phyloP scores from a whole-genome alignment of 1,140 invertebrate genomes.

The Eurytemora carolleeae region DNA sequence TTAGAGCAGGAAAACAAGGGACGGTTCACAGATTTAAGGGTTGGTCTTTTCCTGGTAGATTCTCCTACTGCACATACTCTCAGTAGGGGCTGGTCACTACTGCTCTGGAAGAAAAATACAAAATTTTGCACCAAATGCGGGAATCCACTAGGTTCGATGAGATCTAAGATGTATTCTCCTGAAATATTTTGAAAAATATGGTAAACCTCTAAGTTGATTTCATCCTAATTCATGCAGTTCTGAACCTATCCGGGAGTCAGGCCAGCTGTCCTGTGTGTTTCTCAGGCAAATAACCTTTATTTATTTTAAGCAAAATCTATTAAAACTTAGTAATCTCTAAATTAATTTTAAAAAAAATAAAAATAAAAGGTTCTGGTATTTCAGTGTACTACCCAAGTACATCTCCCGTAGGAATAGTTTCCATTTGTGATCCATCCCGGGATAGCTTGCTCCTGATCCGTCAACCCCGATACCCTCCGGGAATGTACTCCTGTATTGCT shows the following conservation, averaged over 20 bases:
- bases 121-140: constrained; percentile 31
- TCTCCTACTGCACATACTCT: not conserved
- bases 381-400: constrained; percentile 22
- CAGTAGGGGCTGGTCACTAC: constrained; percentile 25
- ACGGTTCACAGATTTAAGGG: not conserved
- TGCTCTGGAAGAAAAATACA: constrained; percentile 28
- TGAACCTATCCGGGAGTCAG: no score
- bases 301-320: no score
- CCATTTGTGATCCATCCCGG: constrained; percentile 29
- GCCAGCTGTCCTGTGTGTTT: no score
- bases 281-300: no score
- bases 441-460: constrained; percentile 32
- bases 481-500: constrained; percentile 37
- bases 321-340: no score
- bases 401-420: constrained; percentile 34
- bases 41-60: not conserved
- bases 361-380: constrained; percentile 20
- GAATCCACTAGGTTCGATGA: constrained; percentile 14
- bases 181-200: no score
- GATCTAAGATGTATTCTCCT: no score
- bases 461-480: constrained; percentile 28
- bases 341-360: constrained; percentile 26
- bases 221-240: no score
- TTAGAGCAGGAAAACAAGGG: not conserved
- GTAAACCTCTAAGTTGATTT: no score